These are phyloP conservation scores for Myiozetetes cayanensis DNA, from an alignment of 2,113 vertebrate species.

Conservation along the genomic window DNA sequence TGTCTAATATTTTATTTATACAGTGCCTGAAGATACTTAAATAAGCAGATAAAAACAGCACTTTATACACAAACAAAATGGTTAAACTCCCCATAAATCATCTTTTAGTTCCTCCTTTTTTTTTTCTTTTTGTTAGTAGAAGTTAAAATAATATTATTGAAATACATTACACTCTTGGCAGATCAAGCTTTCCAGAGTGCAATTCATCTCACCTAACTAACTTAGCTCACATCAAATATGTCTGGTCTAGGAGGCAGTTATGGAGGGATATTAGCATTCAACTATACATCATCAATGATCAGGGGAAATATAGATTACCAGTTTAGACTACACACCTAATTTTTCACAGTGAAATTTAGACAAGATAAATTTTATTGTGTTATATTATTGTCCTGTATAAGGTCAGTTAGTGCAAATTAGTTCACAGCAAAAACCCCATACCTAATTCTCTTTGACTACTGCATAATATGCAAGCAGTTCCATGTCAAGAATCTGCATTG, in stretches of 20 bases:
- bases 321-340: not conserved
- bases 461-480: not conserved
- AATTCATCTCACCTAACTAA: not conserved
- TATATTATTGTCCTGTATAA: not conserved
- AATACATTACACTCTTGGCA: not conserved
- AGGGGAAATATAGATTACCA: not conserved
- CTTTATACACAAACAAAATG: not conserved
- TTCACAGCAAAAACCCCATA: not conserved
- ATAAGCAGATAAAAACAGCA: not conserved
- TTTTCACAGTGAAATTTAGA: not conserved
- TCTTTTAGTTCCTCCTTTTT: not conserved
- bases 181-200: not conserved
- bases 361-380: not conserved
- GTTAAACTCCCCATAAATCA: not conserved
- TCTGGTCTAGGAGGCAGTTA: not conserved
- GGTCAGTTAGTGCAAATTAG: not conserved
- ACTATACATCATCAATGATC: not conserved
- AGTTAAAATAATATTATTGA: not conserved
- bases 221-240: not conserved
- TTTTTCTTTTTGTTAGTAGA: not conserved
- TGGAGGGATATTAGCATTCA: not conserved
- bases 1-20: not conserved
- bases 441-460: not conserved
- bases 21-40: not conserved
- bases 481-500: not conserved